Conservation (phyloP, 2,113 vertebrate genomes). For the Poecilia latipinna region DNA sequence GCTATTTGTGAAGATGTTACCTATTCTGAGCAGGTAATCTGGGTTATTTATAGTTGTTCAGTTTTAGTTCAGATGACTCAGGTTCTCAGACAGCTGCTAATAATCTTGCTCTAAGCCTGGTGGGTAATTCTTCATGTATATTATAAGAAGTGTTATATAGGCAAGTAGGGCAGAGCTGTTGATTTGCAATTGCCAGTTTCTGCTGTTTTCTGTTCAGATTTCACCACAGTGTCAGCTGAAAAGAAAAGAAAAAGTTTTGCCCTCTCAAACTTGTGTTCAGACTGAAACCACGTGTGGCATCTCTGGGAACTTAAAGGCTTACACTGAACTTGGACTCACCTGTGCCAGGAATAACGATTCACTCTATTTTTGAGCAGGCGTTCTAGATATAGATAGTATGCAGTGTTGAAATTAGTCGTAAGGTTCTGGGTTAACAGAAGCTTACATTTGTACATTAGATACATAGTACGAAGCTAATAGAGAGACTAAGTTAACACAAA, state of each 20-base stretch:
- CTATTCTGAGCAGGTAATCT: slow-evolving; percentile 66
- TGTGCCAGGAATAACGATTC: slow-evolving; percentile 27
- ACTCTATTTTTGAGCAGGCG: slow-evolving; percentile 62
- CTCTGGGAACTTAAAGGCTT: background rate
- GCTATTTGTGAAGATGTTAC: slow-evolving; percentile 55
- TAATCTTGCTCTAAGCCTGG: slow-evolving; percentile 46
- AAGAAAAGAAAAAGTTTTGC: background rate
- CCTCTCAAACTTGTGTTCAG: background rate
- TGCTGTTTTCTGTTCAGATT: background rate
- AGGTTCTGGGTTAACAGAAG: slow-evolving; percentile 29
- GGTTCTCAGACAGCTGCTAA: slow-evolving; percentile 52
- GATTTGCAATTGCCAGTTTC: background rate
- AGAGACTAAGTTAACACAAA: no score
- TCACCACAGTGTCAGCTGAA: background rate
- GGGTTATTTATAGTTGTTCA: slow-evolving; percentile 49
- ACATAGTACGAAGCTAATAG: background rate
- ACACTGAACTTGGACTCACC: slow-evolving; percentile 1
- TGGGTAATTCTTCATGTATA: slow-evolving; percentile 7
- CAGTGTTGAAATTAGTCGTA: slow-evolving; percentile 7
- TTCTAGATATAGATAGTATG: slow-evolving; percentile 49
- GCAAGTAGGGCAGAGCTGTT: background rate
- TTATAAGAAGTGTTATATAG: background rate
- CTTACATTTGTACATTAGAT: background rate
- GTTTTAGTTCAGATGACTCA: slow-evolving; percentile 41
- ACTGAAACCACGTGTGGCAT: slow-evolving; percentile 25